Base-by-base conservation (phyloP, 2,888 invertebrate genomes). In the Diarsia dahlii region DNA sequence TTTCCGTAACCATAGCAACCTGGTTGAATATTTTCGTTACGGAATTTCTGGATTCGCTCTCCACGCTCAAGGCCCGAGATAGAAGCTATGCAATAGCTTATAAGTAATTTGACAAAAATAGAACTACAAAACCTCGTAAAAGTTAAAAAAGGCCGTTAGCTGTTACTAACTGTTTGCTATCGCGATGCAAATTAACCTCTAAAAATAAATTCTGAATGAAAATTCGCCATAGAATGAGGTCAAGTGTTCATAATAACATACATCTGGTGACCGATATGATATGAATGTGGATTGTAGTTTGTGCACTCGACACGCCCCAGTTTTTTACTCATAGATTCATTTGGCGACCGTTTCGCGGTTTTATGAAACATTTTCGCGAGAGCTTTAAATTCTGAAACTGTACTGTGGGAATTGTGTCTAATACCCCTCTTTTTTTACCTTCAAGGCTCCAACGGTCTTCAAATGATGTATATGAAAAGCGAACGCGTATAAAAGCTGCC, bases 181-280 rank as follows among this genome's bases (percentile, higher is more conserved):
- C 48, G 54, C 62, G 39, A 39, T 58, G 63, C 68, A 77, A 76
- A 85, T 80, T 76, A 79, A 46, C 68, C 54, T 73, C 85, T 76
- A 80, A 79, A 86, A 82, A 76, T 82, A 82, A 83, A 80, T 76
- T 80, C 71, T 79, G 82, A 87, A 83, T 82, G 82, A 85, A 88
- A 84, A 81, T 81, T 80, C 74, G 64, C 74, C 62, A 80, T 74
- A 85, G 62, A 91, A 91, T 86, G 87, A 83, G 90, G 91, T 88
- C 90, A 90, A 91, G 90, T 89, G 80, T 82, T 81, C 85, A 67
- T 84, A 84, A 87, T 84, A 78, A 80, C 79, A 76, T 80, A 82
- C 75, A 81, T 81, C 81, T 88, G 78, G 87, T 89, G 90, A 84
- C 88, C 87, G 90, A 91, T 91, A 89, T 88, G 89, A 88, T 87